Evolutionary conservation across 2,888 invertebrate genomes (phyloP).

Genomic region (Tiliacea aurago): DNA sequence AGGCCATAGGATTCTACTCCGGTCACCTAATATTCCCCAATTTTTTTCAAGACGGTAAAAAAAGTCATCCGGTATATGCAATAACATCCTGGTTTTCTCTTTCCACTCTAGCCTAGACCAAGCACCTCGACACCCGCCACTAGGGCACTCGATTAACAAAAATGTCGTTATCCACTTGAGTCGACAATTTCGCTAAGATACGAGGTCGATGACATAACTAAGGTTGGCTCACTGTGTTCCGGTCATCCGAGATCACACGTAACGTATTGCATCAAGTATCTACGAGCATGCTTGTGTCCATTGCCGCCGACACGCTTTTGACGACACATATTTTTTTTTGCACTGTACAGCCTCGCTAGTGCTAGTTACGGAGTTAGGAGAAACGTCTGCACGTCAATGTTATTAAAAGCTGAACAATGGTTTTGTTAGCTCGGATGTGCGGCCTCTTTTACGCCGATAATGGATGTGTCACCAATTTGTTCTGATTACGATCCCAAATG

Average conservation of each 20-base stretch:
- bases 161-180: constrained; percentile 61
- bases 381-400: not conserved
- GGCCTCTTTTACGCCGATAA: not conserved
- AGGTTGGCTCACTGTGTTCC: constrained; percentile 81
- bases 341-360: not conserved
- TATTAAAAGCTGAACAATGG: not conserved
- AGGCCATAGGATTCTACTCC: too few relatives aligned
- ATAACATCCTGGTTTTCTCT: not conserved
- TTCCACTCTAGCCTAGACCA: not conserved
- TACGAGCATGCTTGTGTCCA: constrained; percentile 68
- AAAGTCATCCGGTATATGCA: too few relatives aligned
- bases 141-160: constrained; percentile 35
- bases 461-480: not conserved
- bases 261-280: constrained; percentile 81
- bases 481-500: not conserved
- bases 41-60: too few relatives aligned
- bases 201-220: constrained; percentile 82
- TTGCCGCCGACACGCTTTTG: constrained; percentile 55
- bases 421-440: too few relatives aligned
- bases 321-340: not conserved
- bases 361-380: not conserved
- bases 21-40: too few relatives aligned
- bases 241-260: constrained; percentile 82
- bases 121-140: not conserved
- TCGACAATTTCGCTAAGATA: constrained; percentile 67